These are phyloP conservation scores for Drosophila insularis DNA, from an alignment of 1,140 invertebrate species.

Conservation along the genomic window DNA sequence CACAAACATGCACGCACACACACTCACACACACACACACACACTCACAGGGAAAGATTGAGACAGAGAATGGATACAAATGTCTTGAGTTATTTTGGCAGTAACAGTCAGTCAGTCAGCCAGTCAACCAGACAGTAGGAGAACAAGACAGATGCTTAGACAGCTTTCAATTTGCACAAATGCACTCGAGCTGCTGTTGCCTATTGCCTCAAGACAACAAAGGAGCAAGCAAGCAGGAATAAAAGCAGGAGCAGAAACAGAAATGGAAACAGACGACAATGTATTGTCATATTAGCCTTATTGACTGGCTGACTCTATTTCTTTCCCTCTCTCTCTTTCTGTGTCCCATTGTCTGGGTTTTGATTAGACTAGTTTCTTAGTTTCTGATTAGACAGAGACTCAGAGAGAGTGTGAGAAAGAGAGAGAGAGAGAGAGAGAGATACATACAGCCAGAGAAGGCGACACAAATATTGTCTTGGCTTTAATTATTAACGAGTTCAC, in stretches of 20 bases:
- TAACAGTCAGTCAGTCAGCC: constrained; percentile 10
- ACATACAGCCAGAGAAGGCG: neutral
- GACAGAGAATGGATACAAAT: constrained; percentile 1
- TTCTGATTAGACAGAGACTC: constrained; percentile 31
- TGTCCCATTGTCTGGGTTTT: neutral
- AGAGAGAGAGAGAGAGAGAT: neutral
- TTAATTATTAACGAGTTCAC: constrained; percentile 45
- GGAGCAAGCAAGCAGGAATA: neutral
- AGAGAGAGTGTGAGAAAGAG: too few species aligned
- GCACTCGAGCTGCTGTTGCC: constrained; percentile 38
- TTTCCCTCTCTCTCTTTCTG: too few species aligned
- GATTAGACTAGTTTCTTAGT: constrained; percentile 5
- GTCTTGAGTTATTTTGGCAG: constrained; percentile 47
- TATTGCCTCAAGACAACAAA: constrained; percentile 26
- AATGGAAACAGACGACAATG: constrained; percentile 12
- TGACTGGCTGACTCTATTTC: constrained; percentile 21
- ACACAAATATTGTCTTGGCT: constrained; percentile 38
- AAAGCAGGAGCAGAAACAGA: constrained; percentile 1
- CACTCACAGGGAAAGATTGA: neutral
- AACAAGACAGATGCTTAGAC: constrained; percentile 32
- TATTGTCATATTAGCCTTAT: constrained; percentile 49
- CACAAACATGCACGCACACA: too few species aligned
- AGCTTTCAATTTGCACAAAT: constrained; percentile 57
- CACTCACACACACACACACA: too few species aligned
- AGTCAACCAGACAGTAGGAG: neutral